Evolutionary conservation across 1,140 invertebrate species (phyloP).

Genomic region (Drepana arcuata): DNA sequence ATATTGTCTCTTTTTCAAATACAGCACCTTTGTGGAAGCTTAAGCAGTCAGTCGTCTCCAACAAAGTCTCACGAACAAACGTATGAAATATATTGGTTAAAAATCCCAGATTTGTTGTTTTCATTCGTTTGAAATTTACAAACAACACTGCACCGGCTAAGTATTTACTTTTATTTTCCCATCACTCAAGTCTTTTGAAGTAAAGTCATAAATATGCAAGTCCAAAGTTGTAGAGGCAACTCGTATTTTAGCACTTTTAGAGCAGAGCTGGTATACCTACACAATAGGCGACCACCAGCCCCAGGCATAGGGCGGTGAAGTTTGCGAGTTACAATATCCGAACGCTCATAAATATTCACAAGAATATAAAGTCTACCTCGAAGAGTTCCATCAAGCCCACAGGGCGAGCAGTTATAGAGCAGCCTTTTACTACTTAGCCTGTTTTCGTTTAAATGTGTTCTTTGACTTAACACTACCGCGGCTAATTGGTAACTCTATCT

Average conservation of each 20-base stretch:
- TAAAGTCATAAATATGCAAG: constrained; percentile 55
- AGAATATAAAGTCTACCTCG: constrained; percentile 22
- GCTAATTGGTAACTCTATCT: constrained; percentile 33
- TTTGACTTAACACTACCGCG: constrained; percentile 6
- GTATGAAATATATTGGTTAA: constrained; percentile 1
- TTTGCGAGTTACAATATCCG: constrained; percentile 41
- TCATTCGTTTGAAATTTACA: constrained; percentile 14
- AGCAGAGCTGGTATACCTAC: constrained; percentile 28
- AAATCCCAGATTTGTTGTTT: constrained; percentile 4
- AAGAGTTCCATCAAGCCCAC: constrained; percentile 21
- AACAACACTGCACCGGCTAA: constrained; percentile 23
- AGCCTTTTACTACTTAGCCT: constrained; percentile 9
- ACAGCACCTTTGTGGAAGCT: too few species aligned
- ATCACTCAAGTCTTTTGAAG: constrained; percentile 48
- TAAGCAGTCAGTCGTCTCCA: too few species aligned
- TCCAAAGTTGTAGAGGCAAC: constrained; percentile 34
- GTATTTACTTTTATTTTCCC: constrained; percentile 42
- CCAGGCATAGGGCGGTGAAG: constrained; percentile 32
- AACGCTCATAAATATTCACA: constrained; percentile 50
- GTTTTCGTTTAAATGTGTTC: constrained; percentile 15
- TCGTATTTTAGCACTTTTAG: constrained; percentile 41
- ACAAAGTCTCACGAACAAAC: constrained; percentile 4
- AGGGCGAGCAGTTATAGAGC: constrained; percentile 7
- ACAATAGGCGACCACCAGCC: constrained; percentile 30
- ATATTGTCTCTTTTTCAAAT: constrained; percentile 2